Conservation (phyloP, 2,113 vertebrate genomes). For the Pteruthius melanotis region DNA sequence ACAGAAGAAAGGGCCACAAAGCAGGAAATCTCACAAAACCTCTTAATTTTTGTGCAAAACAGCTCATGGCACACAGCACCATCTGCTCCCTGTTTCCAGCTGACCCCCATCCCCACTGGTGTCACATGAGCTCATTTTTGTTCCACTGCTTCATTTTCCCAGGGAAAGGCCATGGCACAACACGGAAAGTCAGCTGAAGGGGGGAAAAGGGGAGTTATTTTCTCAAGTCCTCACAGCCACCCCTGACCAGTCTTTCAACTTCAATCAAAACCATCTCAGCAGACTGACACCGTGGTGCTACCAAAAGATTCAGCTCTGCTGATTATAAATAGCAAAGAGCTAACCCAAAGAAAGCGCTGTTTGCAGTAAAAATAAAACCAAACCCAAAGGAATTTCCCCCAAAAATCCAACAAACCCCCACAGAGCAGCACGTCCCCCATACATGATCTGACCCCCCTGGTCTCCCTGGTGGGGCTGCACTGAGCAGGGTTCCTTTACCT, state of each 20-base stretch:
- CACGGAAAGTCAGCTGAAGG: background rate
- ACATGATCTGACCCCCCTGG: accelerated
- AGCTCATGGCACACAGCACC: background rate
- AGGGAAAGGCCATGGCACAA: background rate
- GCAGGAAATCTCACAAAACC: background rate
- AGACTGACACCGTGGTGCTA: accelerated
- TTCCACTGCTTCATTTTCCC: accelerated
- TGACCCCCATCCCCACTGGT: background rate
- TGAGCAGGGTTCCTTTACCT: background rate
- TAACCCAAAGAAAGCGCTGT: background rate
- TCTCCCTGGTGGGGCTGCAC: background rate
- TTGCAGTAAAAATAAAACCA: background rate
- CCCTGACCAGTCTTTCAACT: background rate
- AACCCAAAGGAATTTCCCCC: background rate
- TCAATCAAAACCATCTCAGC: background rate
- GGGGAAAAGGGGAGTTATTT: background rate
- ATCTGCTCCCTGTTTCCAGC: background rate
- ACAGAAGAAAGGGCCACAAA: background rate
- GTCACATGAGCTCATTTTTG: background rate
- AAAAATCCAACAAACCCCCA: background rate
- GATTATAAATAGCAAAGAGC: background rate
- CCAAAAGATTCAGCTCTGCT: background rate
- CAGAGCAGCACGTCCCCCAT: background rate
- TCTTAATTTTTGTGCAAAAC: background rate
- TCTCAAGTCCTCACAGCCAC: background rate